Percentiles rank a stretch among this genome's conserved stretches.
phyloP scores from a whole-genome alignment of 2,888 invertebrate genomes.

The Nomada ruficornis region DNA sequence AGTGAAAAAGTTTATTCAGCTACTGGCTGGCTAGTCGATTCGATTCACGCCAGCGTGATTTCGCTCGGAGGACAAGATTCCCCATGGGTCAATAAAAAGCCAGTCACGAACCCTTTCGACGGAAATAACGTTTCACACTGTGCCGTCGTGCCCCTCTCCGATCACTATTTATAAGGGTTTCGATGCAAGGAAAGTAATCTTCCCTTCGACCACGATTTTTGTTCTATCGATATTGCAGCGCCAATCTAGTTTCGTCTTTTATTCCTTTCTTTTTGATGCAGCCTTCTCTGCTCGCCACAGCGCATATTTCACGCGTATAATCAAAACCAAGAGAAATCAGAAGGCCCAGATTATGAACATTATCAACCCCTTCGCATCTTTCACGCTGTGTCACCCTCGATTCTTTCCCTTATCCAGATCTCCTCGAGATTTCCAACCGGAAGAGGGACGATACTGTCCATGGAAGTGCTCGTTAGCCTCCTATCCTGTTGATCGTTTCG shows the following conservation, averaged over 20 bases:
- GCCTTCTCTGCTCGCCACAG: background rate
- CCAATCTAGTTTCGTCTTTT: background rate
- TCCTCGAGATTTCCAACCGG: background rate
- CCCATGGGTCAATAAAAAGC: conserved; percentile 39
- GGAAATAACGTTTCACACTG: conserved; percentile 40
- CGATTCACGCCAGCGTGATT: conserved; percentile 37
- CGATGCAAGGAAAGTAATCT: no score
- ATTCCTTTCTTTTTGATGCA: background rate
- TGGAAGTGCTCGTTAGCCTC: conserved; percentile 39
- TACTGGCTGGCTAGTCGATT: conserved; percentile 29
- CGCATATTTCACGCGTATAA: background rate
- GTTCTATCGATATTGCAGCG: conserved; percentile 1
- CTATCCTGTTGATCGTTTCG: conserved; percentile 32
- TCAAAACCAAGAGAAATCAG: no score
- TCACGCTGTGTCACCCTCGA: background rate
- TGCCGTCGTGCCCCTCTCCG: background rate
- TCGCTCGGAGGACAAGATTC: conserved; percentile 30
- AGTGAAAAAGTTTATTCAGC: conserved; percentile 47
- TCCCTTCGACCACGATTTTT: background rate
- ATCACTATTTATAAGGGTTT: conserved; percentile 20
- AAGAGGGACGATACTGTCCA: background rate
- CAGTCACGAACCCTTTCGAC: conserved; percentile 50
- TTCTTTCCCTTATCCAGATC: background rate
- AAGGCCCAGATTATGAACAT: no score
- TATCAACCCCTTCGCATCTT: no score